Conservation (phyloP, 2,888 invertebrate genomes). For the Ariolimax columbianus region DNA sequence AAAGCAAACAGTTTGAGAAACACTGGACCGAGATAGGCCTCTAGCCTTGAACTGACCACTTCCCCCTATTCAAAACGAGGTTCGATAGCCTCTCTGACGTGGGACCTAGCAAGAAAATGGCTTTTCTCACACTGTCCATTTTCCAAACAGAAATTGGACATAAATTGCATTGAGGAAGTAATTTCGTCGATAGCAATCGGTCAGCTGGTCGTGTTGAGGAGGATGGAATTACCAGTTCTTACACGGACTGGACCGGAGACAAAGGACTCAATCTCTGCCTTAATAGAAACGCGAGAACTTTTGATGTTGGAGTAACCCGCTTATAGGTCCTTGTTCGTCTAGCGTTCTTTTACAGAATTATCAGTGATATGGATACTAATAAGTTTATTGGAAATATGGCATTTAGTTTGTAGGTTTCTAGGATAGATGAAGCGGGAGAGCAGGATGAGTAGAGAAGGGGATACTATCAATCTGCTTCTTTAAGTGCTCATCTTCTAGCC, state of each 20-base stretch:
- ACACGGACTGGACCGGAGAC: conserved; percentile 9
- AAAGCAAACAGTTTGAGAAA: too few species aligned
- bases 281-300: conserved; percentile 25
- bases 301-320: conserved; percentile 29
- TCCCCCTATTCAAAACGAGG: not conserved
- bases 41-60: conserved; percentile 22
- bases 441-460: too few species aligned
- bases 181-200: conserved; percentile 48
- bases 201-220: conserved; percentile 28
- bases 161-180: conserved; percentile 50
- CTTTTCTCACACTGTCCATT: conserved; percentile 48
- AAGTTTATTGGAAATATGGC: not conserved
- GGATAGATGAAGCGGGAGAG: not conserved
- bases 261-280: conserved; percentile 41
- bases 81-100: conserved; percentile 44
- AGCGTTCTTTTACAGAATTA: not conserved
- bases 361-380: not conserved
- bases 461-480: too few species aligned
- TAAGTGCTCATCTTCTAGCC: too few species aligned
- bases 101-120: conserved; percentile 36
- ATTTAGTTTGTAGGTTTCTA: not conserved
- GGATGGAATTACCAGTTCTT: conserved; percentile 45
- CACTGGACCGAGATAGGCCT: conserved; percentile 13
- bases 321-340: conserved; percentile 23
- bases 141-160: conserved; percentile 50